Conservation (phyloP, 1,140 invertebrate species). For the Drosophila parvula region DNA sequence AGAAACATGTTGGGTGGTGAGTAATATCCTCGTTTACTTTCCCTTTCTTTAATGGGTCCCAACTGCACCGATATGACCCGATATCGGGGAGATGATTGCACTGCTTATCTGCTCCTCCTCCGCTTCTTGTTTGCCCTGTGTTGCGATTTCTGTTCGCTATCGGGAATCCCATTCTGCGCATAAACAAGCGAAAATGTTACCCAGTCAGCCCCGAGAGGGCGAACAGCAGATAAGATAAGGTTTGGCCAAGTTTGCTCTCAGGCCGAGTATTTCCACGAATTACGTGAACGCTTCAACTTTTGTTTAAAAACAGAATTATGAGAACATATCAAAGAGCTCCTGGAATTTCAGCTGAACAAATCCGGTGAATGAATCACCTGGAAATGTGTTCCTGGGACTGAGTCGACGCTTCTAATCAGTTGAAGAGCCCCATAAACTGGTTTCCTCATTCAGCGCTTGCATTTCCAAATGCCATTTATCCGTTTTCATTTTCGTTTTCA, state of each 20-base stretch:
- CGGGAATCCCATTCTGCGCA: slow-evolving; percentile 56
- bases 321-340: slow-evolving; percentile 7
- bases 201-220: background rate
- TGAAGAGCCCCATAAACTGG: slow-evolving; percentile 48
- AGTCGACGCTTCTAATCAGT: slow-evolving; percentile 52
- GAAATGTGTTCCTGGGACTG: slow-evolving; percentile 25
- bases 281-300: slow-evolving; percentile 1
- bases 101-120: background rate
- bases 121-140: slow-evolving; percentile 12
- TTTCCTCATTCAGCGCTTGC: slow-evolving; percentile 52
- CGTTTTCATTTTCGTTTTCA: slow-evolving; percentile 21
- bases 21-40: slow-evolving; percentile 35
- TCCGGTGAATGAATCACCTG: slow-evolving; percentile 44
- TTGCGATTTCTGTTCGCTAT: slow-evolving; percentile 42
- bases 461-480: slow-evolving; percentile 44
- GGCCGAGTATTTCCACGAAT: slow-evolving; percentile 50
- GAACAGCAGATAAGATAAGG: slow-evolving; percentile 32
- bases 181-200: slow-evolving; percentile 30
- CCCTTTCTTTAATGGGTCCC: background rate
- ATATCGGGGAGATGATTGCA: slow-evolving; percentile 94
- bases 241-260: slow-evolving; percentile 5
- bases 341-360: slow-evolving; percentile 27
- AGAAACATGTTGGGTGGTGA: slow-evolving; percentile 99
- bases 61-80: slow-evolving; percentile 90
- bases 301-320: slow-evolving; percentile 3